These are phyloP conservation scores for Sceliomorpha sp. DNA, from an alignment of 2,888 invertebrate species.

Conservation along the genomic window DNA sequence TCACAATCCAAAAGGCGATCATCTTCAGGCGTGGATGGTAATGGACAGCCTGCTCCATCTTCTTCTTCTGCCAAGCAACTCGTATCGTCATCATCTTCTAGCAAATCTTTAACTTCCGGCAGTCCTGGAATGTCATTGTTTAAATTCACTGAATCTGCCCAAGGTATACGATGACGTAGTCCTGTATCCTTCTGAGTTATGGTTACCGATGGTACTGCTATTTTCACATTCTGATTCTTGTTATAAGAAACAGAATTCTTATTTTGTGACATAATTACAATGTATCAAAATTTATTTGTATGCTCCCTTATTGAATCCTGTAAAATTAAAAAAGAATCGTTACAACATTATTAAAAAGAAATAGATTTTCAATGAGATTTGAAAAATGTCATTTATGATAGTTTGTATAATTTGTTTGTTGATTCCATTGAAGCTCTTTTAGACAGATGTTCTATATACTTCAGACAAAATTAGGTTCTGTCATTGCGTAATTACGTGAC, in stretches of 20 bases:
- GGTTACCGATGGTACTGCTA: slow-evolving; percentile 22
- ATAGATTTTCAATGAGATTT: too few species aligned
- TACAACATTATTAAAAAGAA: too few species aligned
- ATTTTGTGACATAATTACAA: slow-evolving; percentile 66
- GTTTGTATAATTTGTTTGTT: too few species aligned
- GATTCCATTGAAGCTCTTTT: too few species aligned
- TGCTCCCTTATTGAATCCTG: too few species aligned
- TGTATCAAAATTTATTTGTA: too few species aligned
- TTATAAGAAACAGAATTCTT: slow-evolving; percentile 68
- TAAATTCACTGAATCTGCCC: slow-evolving; percentile 74
- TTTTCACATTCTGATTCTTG: slow-evolving; percentile 54
- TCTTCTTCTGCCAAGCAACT: slow-evolving; percentile 84
- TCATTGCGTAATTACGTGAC: too few species aligned
- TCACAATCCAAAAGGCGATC: slow-evolving; percentile 91
- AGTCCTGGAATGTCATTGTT: slow-evolving; percentile 75
- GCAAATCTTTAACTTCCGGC: slow-evolving; percentile 75
- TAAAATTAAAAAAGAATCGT: too few species aligned
- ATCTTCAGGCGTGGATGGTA: slow-evolving; percentile 93
- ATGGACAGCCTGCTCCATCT: slow-evolving; percentile 90
- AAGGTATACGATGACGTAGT: slow-evolving; percentile 76
- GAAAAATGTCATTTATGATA: too few species aligned
- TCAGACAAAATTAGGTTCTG: too few species aligned
- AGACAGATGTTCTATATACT: too few species aligned
- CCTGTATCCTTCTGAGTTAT: slow-evolving; percentile 48
- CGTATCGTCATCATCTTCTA: slow-evolving; percentile 77